Percentiles rank a stretch among this genome's conserved stretches.
These are phyloP conservation scores for Rugalucina vietnamica DNA, from an alignment of 2,888 invertebrate genomes.

Conservation along the genomic window DNA sequence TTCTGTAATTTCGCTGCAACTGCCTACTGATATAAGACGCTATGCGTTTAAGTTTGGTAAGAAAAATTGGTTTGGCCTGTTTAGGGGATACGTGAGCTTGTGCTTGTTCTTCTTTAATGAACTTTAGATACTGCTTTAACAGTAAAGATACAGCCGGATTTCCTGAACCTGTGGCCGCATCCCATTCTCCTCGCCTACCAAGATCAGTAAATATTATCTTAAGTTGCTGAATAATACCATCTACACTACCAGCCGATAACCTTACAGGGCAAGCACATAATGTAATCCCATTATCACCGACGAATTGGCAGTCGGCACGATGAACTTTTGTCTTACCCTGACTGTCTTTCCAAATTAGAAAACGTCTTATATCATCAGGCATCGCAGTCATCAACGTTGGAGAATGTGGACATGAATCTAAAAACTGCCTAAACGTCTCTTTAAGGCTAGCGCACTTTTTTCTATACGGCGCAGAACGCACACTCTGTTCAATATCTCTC, in stretches of 20 bases:
- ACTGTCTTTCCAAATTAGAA: slow-evolving; percentile 23
- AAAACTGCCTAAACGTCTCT: not conserved
- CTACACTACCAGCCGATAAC: slow-evolving; percentile 7
- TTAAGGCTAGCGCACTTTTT: not conserved
- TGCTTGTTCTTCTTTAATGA: slow-evolving; percentile 38
- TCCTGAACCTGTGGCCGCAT: not conserved
- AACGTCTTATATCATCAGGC: slow-evolving; percentile 22
- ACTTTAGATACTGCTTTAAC: slow-evolving; percentile 38
- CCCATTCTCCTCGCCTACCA: slow-evolving; percentile 3
- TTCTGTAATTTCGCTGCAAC: not conserved
- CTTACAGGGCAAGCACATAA: slow-evolving; percentile 1
- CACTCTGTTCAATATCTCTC: not conserved
- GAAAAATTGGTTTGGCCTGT: slow-evolving; percentile 13
- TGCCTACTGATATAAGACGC: slow-evolving; percentile 21
- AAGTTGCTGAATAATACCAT: slow-evolving; percentile 8
- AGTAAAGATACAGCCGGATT: slow-evolving; percentile 26
- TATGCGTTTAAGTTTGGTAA: not conserved
- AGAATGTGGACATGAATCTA: not conserved
- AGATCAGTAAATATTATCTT: not conserved
- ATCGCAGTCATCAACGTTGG: slow-evolving; percentile 8
- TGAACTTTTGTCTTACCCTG: slow-evolving; percentile 17
- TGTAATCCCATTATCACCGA: not conserved
- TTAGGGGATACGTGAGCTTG: slow-evolving; percentile 29
- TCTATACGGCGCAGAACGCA: not conserved
- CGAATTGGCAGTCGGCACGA: not conserved